Evolutionary conservation across 2,797 vertebrate species (phyloP), one percentile per base, ranked within the genome.

Genomic region (Chiroxiphia lanceolata): DNA sequence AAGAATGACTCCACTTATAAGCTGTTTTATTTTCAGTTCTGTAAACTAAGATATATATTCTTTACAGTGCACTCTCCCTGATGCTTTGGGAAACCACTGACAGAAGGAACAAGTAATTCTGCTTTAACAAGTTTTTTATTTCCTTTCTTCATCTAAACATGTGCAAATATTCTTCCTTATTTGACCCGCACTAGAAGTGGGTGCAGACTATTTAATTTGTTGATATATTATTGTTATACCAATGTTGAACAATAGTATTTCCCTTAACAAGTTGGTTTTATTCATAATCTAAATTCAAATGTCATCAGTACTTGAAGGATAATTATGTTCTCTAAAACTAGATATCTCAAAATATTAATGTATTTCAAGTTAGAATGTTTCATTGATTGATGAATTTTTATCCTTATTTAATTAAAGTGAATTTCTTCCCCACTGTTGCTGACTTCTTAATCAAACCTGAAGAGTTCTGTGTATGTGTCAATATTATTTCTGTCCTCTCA

Each of bases 401-500:
- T 21, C 15, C 65, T 36, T 19, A 63, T 45, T 69, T 53, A 9
- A 44, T 23, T 12, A 1, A 65, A 89, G 3, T 38, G 10, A 13
- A 15, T 25, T 23, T 6, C 2, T 7, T 5, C 25, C 11, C 1
- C 18, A 8, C 5, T 25, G 3, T 20, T 72, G 11, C 6, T 48
- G 44, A n/a, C 13, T 83, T 53, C 29, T 57, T 45, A 38, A 71
- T 47, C 76, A 56, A 80, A 63, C 31, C 11, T 10, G 22, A 79
- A 76, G 3, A 45, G 29, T 3, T 9, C 19, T 53, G 51, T 53
- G 51, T 11, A 31, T 31, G 4, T 47, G 10, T 33, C 10, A 61
- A 3, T 45, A 80, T 38, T 56, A 15, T 50, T 79, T 48, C 20
- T 70, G 10, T 38, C 81, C 8, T 45, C 18, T 70, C 38, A 50